phyloP scores from a whole-genome alignment of 2,888 invertebrate genomes.

The Melolontha melolontha region DNA sequence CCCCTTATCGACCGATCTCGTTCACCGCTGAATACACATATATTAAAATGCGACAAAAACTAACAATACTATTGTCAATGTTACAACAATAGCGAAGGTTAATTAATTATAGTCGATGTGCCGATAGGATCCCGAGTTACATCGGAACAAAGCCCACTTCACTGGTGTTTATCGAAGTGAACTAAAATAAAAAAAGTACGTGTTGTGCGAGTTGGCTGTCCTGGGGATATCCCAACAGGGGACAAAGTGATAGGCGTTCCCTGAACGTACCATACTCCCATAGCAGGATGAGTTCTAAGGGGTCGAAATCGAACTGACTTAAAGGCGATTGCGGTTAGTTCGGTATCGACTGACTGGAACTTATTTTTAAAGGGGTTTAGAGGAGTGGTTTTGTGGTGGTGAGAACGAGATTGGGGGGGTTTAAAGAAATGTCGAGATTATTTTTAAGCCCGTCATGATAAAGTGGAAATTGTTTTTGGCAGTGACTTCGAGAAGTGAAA shows the following conservation, averaged over 20 bases:
- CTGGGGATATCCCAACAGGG: too few relatives aligned
- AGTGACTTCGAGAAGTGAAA: background rate
- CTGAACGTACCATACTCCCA: too few relatives aligned
- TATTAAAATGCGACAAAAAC: slow-evolving; percentile 33
- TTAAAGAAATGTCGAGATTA: slow-evolving; percentile 31
- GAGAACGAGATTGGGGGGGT: background rate
- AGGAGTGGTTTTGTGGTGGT: background rate
- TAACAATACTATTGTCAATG: slow-evolving; percentile 24
- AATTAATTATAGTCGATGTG: slow-evolving; percentile 20
- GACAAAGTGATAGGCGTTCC: too few relatives aligned
- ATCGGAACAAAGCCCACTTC: slow-evolving; percentile 12
- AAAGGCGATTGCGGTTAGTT: slow-evolving; percentile 11
- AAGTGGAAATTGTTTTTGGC: slow-evolving; percentile 34
- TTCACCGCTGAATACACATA: background rate
- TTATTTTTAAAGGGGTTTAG: background rate
- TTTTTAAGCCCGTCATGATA: slow-evolving; percentile 29
- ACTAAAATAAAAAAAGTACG: slow-evolving; percentile 22
- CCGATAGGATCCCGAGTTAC: slow-evolving; percentile 4
- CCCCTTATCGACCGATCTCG: background rate
- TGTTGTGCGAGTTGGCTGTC: background rate
- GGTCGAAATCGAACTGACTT: slow-evolving; percentile 4
- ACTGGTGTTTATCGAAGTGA: slow-evolving; percentile 14
- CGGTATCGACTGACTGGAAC: background rate
- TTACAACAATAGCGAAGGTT: slow-evolving; percentile 22
- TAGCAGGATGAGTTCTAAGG: too few relatives aligned